Evolutionary conservation across 1,140 invertebrate genomes (phyloP), one percentile per base, ranked within the genome.

Genomic region (Chrysoperla carnea): DNA sequence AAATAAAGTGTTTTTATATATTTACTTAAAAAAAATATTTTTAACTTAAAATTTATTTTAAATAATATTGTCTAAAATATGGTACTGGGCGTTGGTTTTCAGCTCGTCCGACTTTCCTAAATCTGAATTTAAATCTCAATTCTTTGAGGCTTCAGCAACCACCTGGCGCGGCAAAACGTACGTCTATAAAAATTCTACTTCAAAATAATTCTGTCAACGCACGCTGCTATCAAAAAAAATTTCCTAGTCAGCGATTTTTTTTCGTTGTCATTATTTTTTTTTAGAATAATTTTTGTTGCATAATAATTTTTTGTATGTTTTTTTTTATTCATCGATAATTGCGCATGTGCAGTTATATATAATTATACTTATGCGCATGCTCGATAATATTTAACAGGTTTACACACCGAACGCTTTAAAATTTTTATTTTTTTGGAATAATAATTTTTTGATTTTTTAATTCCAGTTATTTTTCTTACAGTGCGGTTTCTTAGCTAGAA

Each of bases 31-130:
- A 3, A 23, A 3, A 3, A 23, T 23, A 23, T 23, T 23, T 23
- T 23, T 23, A 23, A 23, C 2, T n/a, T 23, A 23, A 23, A 23
- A 23, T 23, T 23, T 23, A 23, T 23, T 23, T n/a, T 23, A 23
- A 23, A 23, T 23, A 3, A 23, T 23, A 23, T 23, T 23, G 5
- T 23, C 17, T 23, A 23, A 23, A 23, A 23, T 23, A 23, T 23
- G 17, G 17, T 23, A 23, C 17, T 33, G 31, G 31, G 31, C n/a
- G 8, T 11, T 63, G 64, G 71, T 70, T 88, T 90, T 71, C 87
- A 93, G 89, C 87, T 67, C 84, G 89, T 60, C 89, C 88, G 63
- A 92, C 85, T 63, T 94, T 91, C 76, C 78, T 94, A 70, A 92
- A 91, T 79, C 78, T 91, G 64, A 88, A 82, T 73, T 73, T 89